A percentile compares a stretch with the other conserved stretches of the same genome.
phyloP scores from a whole-genome alignment of 2,113 vertebrate genomes.

The Bubo scandiacus region DNA sequence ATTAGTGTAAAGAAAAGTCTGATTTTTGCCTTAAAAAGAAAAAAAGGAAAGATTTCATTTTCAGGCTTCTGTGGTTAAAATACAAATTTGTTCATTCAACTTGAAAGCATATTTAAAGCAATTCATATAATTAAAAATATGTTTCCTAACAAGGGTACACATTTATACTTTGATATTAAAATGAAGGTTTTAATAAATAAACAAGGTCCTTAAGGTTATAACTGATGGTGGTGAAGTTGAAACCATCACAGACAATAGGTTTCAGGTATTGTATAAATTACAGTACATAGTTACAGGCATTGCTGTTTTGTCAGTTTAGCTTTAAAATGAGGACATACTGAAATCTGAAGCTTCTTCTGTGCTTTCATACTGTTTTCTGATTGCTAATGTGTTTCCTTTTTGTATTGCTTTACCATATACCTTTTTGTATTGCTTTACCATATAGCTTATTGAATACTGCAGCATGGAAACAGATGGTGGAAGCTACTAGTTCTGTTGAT shows the following conservation, averaged over 20 bases:
- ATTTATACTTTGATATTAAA: neutral
- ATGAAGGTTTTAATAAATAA: neutral
- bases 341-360: neutral
- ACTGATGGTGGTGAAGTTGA: neutral
- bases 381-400: neutral
- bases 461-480: neutral
- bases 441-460: neutral
- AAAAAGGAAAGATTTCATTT: neutral
- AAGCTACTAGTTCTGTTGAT: neutral
- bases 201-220: neutral
- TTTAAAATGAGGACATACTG: neutral
- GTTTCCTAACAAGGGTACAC: neutral
- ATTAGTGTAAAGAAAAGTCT: neutral
- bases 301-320: neutral
- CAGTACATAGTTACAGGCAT: neutral
- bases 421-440: neutral
- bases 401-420: neutral
- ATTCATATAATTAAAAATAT: neutral
- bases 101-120: neutral
- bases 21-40: neutral
- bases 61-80: neutral
- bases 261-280: neutral
- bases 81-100: neutral
- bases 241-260: neutral
- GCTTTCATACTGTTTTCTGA: neutral